A percentile compares a stretch with the other conserved stretches of the same genome.
These are phyloP conservation scores for Fundulus diaphanus DNA, from an alignment of 2,797 vertebrate species.

Conservation along the genomic window DNA sequence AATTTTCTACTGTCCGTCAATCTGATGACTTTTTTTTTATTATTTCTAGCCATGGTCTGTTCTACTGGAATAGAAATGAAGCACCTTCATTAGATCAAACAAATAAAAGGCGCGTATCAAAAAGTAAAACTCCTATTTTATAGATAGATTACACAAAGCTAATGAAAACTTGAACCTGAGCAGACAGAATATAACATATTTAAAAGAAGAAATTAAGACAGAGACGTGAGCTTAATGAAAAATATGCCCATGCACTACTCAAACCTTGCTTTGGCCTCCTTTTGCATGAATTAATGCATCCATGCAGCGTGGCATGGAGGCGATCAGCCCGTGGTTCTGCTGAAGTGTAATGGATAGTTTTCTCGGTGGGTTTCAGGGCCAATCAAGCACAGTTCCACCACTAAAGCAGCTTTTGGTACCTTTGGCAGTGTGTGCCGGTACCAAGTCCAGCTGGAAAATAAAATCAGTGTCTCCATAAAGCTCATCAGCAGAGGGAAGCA, in stretches of 20 bases:
- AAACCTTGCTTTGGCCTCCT: not conserved
- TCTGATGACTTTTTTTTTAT: constrained; percentile 43
- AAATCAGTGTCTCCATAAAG: too few relatives aligned
- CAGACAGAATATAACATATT: not conserved
- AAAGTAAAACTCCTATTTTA: not conserved
- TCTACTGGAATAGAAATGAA: constrained; percentile 40
- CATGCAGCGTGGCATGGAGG: not conserved
- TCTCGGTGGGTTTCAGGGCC: too few relatives aligned
- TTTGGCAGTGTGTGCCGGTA: too few relatives aligned
- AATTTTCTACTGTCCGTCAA: constrained; percentile 43
- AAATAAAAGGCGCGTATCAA: not conserved
- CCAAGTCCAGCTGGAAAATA: too few relatives aligned
- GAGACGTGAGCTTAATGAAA: too few relatives aligned
- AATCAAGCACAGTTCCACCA: too few relatives aligned
- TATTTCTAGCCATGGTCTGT: constrained; percentile 33
- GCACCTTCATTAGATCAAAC: not conserved
- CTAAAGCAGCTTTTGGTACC: too few relatives aligned
- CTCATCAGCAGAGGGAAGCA: too few relatives aligned
- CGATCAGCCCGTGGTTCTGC: not conserved
- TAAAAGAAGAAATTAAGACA: too few relatives aligned
- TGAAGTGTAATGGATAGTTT: not conserved
- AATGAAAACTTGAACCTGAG: not conserved
- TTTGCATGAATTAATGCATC: not conserved
- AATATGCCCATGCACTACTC: not conserved
- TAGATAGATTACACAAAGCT: not conserved